Evolutionary conservation across 53 echinoderm and acorn worm species (phyloP).

Genomic region (Patiria pectinifera): DNA sequence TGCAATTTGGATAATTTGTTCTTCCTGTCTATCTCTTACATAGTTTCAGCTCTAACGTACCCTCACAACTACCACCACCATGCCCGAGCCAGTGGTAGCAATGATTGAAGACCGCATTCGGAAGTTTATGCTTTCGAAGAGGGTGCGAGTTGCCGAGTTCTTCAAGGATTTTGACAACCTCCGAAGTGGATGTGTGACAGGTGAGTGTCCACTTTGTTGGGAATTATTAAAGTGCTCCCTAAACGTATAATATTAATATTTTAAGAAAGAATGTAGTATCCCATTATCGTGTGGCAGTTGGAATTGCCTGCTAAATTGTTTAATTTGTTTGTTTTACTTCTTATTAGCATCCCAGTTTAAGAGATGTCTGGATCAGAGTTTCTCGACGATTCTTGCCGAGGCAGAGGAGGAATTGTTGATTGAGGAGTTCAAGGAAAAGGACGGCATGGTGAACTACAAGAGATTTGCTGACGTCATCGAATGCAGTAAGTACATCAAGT

Average conservation of each 20-base stretch:
- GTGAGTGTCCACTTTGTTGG: constrained; percentile 59
- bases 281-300: too few relatives aligned
- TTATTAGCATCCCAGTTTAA: constrained; percentile 74
- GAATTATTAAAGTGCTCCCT: neutral
- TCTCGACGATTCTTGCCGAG: constrained; percentile 72
- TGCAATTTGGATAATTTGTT: too few relatives aligned
- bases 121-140: constrained; percentile 81
- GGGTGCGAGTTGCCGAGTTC: constrained; percentile 95
- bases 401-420: constrained; percentile 75
- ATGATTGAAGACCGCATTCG: constrained; percentile 87
- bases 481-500: constrained; percentile 69
- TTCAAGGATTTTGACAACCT: constrained; percentile 99
- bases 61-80: constrained; percentile 16
- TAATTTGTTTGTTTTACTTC: neutral
- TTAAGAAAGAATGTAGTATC: too few relatives aligned
- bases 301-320: neutral
- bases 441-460: constrained; percentile 89
- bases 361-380: constrained; percentile 94
- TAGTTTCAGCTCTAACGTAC: too few relatives aligned
- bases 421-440: constrained; percentile 77
- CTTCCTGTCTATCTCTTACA: too few relatives aligned
- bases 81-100: constrained; percentile 71
- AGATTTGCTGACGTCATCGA: constrained; percentile 95
- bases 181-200: constrained; percentile 90
- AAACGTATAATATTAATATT: neutral